Conservation (phyloP, 2,888 invertebrate genomes). For the Anorthoa munda region DNA sequence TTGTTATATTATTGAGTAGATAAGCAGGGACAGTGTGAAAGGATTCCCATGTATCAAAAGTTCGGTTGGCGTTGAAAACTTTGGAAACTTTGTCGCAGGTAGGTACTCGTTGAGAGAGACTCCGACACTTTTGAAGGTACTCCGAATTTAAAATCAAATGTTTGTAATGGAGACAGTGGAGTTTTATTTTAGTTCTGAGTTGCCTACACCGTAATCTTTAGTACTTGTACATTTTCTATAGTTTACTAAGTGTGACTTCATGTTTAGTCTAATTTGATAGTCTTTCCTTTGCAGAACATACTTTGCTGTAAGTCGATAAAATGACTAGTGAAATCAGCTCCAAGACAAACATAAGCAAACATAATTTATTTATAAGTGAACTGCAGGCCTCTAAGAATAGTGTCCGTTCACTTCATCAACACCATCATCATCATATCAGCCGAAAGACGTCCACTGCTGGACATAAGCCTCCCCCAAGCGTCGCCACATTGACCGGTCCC, state of each 20-base stretch:
- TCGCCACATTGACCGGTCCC: no score
- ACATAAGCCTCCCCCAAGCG: no score
- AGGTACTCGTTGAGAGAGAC: slow-evolving; percentile 57
- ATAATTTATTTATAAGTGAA: background rate
- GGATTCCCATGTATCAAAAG: slow-evolving; percentile 79
- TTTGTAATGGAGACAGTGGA: slow-evolving; percentile 45
- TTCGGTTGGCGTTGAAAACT: slow-evolving; percentile 71
- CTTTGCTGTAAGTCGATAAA: no score
- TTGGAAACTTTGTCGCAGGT: slow-evolving; percentile 70
- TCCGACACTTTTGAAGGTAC: slow-evolving; percentile 54
- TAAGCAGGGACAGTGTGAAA: slow-evolving; percentile 68
- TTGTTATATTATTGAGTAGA: slow-evolving; percentile 65
- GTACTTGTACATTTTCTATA: background rate
- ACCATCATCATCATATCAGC: no score
- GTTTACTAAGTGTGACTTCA: no score
- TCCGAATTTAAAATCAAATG: slow-evolving; percentile 64
- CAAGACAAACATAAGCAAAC: background rate
- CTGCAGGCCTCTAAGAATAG: background rate
- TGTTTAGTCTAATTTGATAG: no score
- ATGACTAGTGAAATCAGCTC: background rate
- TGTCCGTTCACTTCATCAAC: no score
- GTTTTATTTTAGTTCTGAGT: slow-evolving; percentile 14
- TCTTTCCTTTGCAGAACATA: no score
- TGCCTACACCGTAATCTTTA: background rate
- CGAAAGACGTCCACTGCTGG: no score